Evolutionary conservation across 2,797 vertebrate genomes (phyloP), one percentile per base, ranked within the genome.

Genomic region (Balearica regulorum): DNA sequence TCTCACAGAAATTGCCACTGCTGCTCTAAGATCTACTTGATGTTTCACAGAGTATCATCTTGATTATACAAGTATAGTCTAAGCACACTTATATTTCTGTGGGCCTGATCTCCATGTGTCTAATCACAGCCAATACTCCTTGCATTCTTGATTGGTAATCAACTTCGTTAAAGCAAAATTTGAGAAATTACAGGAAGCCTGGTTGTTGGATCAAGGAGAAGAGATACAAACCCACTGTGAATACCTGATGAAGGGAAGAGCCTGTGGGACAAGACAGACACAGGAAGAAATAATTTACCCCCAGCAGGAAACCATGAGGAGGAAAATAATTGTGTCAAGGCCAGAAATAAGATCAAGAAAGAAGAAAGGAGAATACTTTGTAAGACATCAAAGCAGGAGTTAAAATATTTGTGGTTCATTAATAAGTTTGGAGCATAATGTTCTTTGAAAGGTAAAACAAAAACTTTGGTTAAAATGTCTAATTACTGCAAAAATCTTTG

Each of bases 121-220:
- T 94, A 93, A 96, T 90, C 72, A 94, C 17, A 88, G 54, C 25
- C 69, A 48, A 65, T 51, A 57, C 39, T 68, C 39, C 49, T 88
- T 61, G 58, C 72, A 88, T 83, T 88, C 89, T 78, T 96, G 91
- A 86, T 94, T 95, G 57, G 69, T 79, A 94, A 93, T 90, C 93
- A 95, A 81, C 61, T 81, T 88, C 0, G 2, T 83, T 91, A 94
- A 83, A 93, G 69, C 16, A 83, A 69, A 78, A 91, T 87, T 61
- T 81, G 39, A 92, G 79, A 95, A 95, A 96, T 96, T 93, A 93
- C 68, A 90, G 79, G 65, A 96, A 95, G 55, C 68, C 58, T 76
- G 58, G 44, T 49, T 82, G 39, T 39, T 80, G 78, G 68, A 89
- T 83, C 41, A 64, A 75, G 58, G 41, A 90, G 68, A 82, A 81